These are phyloP conservation scores for Sparus aurata DNA, from an alignment of 2,797 vertebrate species.

Conservation along the genomic window DNA sequence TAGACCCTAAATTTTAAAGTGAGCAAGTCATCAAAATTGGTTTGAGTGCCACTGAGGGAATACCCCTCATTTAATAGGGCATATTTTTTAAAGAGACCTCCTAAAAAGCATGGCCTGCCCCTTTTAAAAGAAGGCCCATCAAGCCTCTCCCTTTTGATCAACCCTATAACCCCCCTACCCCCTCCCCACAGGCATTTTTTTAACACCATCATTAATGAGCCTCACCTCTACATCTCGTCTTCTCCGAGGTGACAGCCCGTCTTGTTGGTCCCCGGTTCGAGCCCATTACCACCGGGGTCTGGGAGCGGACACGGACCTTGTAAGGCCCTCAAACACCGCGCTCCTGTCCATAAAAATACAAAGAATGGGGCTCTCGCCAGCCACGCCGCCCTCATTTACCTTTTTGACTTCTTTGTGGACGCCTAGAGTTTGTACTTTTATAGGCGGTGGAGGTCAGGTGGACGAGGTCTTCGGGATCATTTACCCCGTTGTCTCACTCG, in stretches of 20 bases:
- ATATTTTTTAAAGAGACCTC: slow-evolving; percentile 79
- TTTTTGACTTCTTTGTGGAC: slow-evolving; percentile 74
- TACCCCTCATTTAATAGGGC: slow-evolving; percentile 73
- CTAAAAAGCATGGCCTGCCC: slow-evolving; percentile 74
- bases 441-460: slow-evolving; percentile 78
- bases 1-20: slow-evolving; percentile 45
- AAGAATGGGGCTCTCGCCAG: slow-evolving; percentile 56
- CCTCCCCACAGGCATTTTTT: slow-evolving; percentile 73
- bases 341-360: slow-evolving; percentile 81
- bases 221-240: slow-evolving; percentile 74
- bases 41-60: slow-evolving; percentile 55
- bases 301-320: slow-evolving; percentile 65
- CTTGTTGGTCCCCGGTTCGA: slow-evolving; percentile 66
- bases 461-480: slow-evolving; percentile 73
- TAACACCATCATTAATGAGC: slow-evolving; percentile 81
- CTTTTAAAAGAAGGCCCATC: slow-evolving; percentile 76
- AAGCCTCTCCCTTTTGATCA: slow-evolving; percentile 81
- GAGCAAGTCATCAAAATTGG: slow-evolving; percentile 39
- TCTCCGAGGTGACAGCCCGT: slow-evolving; percentile 68
- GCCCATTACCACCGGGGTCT: slow-evolving; percentile 79
- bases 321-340: slow-evolving; percentile 68
- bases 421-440: slow-evolving; percentile 78
- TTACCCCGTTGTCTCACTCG: slow-evolving; percentile 76
- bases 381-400: slow-evolving; percentile 72
- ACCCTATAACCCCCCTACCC: slow-evolving; percentile 63